Evolutionary conservation across 2,113 vertebrate species (phyloP).

Genomic region (Leptodactylus fuscus): DNA sequence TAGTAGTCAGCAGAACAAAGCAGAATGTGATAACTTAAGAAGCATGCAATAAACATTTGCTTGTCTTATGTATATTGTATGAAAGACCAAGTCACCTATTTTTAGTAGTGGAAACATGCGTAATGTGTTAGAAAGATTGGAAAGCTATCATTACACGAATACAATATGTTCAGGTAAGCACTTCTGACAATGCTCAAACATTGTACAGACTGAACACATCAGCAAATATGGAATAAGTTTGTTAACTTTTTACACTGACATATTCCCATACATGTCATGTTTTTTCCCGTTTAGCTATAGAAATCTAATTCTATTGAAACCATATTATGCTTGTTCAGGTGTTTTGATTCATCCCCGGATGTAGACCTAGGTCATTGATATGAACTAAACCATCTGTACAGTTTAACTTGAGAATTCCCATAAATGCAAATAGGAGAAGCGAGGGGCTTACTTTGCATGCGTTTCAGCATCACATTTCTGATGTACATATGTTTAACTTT

Average conservation of each 20-base stretch:
- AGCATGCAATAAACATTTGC: not conserved
- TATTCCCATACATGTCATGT: not conserved
- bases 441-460: not conserved
- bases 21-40: too few species aligned
- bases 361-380: not conserved
- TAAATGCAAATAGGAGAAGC: slow-evolving; percentile 18
- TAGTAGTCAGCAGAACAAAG: too few species aligned
- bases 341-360: not conserved
- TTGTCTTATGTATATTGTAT: not conserved
- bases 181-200: slow-evolving; percentile 33
- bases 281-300: not conserved
- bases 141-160: slow-evolving; percentile 16
- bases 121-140: slow-evolving; percentile 22
- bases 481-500: not conserved
- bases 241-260: slow-evolving; percentile 4
- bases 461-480: not conserved
- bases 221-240: slow-evolving; percentile 19
- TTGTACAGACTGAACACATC: slow-evolving; percentile 24
- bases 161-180: slow-evolving; percentile 39
- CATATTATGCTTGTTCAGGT: slow-evolving; percentile 21
- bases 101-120: slow-evolving; percentile 19
- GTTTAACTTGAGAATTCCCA: slow-evolving; percentile 10
- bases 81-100: not conserved
- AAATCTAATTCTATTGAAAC: not conserved
- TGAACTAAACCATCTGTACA: slow-evolving; percentile 8